Evolutionary conservation across 2,888 invertebrate genomes (phyloP), one percentile per base, ranked within the genome.

Genomic region (Ormia ochracea): DNA sequence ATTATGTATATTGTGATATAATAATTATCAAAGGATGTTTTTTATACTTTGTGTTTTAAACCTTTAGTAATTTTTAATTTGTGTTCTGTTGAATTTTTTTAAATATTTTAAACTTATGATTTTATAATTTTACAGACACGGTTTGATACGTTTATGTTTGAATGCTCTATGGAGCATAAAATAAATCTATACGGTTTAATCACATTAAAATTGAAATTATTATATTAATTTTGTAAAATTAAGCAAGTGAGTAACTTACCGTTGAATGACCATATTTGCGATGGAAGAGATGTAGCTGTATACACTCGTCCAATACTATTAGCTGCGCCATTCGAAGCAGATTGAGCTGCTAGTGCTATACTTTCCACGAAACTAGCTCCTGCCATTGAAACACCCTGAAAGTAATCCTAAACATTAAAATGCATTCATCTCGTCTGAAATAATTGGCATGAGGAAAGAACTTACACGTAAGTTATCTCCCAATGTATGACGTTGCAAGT

Each of bases 201-300:
- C 7, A 6, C 1, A 7, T 14, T 41, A 14, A 17, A 7, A 41
- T 17, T 41, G 5, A 41, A 17, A 17, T 41, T 3, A 41, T 14
- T 17, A 41, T 17, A 41, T 41, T 41, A 17, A 3, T 17, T 7
- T 41, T 14, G 2, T 28, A 4, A 14, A 3, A 50, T 28, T n/a
- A 9, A 14, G 4, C 2, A 7, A 17, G n/a, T 23, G 10, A 5
- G 5, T 4, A 9, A 91, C 94, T 93, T 89, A 96, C 96, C 96
- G 90, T 96, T 96, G 86, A 96, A 92, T 84, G 96, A 96, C 96
- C 96, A 96, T 91, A 96, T 96, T 91, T 96, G 96, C 84, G 96
- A 95, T 88, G 96, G 96, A 91, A 96, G 91, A 85, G 96, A 96
- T 90, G 96, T 96, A 85, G 96, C 96, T 79, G 96, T 94, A 87